phyloP scores from a whole-genome alignment of 2,888 invertebrate genomes.

The Pseudococcus jackbeardsleyi region DNA sequence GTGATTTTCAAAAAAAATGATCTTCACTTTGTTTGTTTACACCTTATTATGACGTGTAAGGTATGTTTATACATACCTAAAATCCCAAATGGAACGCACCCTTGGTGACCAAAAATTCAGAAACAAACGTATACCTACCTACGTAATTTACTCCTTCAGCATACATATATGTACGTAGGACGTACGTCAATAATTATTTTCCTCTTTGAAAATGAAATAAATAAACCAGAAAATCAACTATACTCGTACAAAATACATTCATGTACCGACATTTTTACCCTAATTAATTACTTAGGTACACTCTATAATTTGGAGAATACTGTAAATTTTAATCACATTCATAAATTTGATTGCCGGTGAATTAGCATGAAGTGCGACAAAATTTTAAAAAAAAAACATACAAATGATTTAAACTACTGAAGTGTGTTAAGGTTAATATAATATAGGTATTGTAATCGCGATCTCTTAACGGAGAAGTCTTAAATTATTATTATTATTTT shows the following conservation, averaged over 20 bases:
- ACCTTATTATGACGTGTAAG: too few relatives aligned
- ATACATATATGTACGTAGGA: background rate
- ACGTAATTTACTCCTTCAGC: background rate
- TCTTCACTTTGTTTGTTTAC: too few relatives aligned
- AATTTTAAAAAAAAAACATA: background rate
- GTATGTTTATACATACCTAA: too few relatives aligned
- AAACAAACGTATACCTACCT: background rate
- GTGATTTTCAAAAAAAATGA: too few relatives aligned
- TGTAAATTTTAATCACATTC: background rate
- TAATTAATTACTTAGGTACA: background rate
- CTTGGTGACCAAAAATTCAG: background rate
- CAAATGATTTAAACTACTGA: background rate
- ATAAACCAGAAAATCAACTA: background rate
- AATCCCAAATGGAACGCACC: too few relatives aligned
- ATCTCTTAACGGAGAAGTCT: constrained; percentile 5
- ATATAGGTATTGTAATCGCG: background rate
- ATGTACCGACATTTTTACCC: background rate
- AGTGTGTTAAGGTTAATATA: constrained; percentile 49
- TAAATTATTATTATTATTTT: constrained; percentile 13
- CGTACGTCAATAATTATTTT: background rate
- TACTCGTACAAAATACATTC: background rate
- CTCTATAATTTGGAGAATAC: background rate
- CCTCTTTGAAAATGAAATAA: background rate
- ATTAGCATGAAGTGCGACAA: background rate
- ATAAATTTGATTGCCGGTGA: background rate